phyloP scores from a whole-genome alignment of 1,140 invertebrate genomes.

The Diachasma alloeum region DNA sequence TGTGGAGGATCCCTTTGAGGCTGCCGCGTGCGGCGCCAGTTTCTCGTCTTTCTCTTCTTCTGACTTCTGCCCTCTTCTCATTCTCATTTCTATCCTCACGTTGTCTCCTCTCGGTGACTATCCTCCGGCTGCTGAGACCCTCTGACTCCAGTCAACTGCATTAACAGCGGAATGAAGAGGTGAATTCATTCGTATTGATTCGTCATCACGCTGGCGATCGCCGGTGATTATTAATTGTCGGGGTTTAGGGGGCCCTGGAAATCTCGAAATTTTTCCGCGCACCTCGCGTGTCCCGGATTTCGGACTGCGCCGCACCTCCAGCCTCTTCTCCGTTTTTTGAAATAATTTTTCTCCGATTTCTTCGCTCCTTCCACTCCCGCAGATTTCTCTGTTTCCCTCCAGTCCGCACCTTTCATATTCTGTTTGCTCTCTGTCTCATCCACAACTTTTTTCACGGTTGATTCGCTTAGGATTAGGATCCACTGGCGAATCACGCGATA shows the following conservation, averaged over 20 bases:
- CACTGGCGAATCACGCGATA: constrained; percentile 51
- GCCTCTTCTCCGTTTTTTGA: constrained; percentile 34
- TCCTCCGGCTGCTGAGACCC: too few species aligned
- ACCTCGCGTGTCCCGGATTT: constrained; percentile 65
- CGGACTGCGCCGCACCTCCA: constrained; percentile 54
- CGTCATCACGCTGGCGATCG: background rate
- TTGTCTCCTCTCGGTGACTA: background rate
- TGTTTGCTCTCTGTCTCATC: background rate
- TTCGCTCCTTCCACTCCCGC: background rate
- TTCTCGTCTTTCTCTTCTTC: constrained; percentile 36
- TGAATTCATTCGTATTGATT: background rate
- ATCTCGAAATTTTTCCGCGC: constrained; percentile 57
- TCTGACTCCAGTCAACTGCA: too few species aligned
- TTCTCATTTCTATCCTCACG: constrained; percentile 20
- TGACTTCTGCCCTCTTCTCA: constrained; percentile 24
- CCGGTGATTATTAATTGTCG: background rate
- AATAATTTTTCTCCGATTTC: background rate
- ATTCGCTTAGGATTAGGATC: constrained; percentile 42
- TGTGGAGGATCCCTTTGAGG: constrained; percentile 64
- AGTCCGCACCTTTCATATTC: background rate
- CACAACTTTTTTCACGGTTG: background rate
- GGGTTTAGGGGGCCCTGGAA: constrained; percentile 39
- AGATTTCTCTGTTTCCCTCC: background rate
- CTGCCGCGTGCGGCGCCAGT: constrained; percentile 64
- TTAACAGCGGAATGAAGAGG: constrained; percentile 41